Evolutionary conservation across 1,140 invertebrate genomes (phyloP).

Genomic region (Pogonus chalceus): DNA sequence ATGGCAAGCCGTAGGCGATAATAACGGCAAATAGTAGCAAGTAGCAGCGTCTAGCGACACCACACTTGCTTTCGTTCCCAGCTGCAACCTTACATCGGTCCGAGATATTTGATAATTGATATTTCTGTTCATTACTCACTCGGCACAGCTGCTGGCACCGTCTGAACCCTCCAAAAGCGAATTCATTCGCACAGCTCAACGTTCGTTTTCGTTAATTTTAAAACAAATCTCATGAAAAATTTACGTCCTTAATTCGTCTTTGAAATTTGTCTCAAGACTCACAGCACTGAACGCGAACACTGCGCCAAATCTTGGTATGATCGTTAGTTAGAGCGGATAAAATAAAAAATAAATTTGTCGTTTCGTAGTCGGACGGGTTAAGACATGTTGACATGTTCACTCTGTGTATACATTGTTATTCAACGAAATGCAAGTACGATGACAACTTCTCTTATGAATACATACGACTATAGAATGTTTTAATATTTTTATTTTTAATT

Average conservation of each 20-base stretch:
- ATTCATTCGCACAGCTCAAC: no score
- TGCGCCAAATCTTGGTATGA: no score
- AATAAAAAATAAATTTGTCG: no score
- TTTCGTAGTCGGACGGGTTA: no score
- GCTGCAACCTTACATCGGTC: slow-evolving; percentile 9
- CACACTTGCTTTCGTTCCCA: slow-evolving; percentile 12
- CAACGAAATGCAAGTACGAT: no score
- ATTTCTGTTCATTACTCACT: slow-evolving; percentile 21
- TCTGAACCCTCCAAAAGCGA: no score
- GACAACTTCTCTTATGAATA: no score
- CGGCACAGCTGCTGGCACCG: slow-evolving; percentile 17
- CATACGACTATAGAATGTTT: no score
- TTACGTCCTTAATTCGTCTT: not conserved
- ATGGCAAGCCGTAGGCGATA: not conserved
- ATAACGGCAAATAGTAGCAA: not conserved
- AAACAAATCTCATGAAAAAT: not conserved
- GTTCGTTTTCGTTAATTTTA: not conserved
- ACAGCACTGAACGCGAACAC: no score
- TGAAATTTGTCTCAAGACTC: not conserved
- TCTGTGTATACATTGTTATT: no score
- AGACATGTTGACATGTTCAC: no score
- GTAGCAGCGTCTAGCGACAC: not conserved
- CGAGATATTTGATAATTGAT: slow-evolving; percentile 25
- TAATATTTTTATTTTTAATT: not conserved
- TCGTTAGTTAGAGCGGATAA: no score